Evolutionary conservation across 1,140 invertebrate species (phyloP).

Genomic region (Halesus radiatus): DNA sequence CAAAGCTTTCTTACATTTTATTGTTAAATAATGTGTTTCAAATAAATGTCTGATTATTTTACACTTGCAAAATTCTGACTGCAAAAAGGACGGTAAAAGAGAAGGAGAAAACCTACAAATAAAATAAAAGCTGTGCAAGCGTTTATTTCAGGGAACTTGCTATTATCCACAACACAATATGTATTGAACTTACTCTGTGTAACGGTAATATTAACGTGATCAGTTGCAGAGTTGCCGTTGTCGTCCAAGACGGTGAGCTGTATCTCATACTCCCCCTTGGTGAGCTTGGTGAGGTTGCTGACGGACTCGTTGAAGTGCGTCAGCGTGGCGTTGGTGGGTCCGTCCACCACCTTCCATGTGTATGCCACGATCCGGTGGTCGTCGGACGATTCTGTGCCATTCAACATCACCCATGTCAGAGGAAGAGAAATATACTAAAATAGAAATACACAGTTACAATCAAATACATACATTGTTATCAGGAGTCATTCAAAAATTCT

Average conservation of each 20-base stretch:
- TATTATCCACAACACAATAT: background rate
- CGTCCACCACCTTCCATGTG: constrained; percentile 85
- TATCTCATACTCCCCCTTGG: constrained; percentile 88
- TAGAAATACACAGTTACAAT: constrained; percentile 22
- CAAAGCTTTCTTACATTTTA: no score
- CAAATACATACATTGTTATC: no score
- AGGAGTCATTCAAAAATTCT: no score
- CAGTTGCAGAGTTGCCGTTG: constrained; percentile 82
- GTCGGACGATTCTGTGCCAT: constrained; percentile 87
- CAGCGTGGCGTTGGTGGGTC: constrained; percentile 73
- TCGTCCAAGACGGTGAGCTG: constrained; percentile 88
- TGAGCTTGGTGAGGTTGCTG: constrained; percentile 84
- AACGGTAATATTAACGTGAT: constrained; percentile 83
- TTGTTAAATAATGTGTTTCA: no score
- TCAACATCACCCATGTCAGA: constrained; percentile 81
- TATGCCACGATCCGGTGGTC: constrained; percentile 87
- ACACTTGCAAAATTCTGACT: no score
- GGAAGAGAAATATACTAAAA: constrained; percentile 85
- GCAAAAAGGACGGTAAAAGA: background rate
- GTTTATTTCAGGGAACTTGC: no score
- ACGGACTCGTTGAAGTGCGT: constrained; percentile 72
- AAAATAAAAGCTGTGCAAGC: no score
- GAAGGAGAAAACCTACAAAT: background rate
- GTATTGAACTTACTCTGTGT: constrained; percentile 83
- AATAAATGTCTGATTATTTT: no score